Evolutionary conservation across 2,797 vertebrate genomes (phyloP).

Genomic region (Typhlichthys eigenmanni): DNA sequence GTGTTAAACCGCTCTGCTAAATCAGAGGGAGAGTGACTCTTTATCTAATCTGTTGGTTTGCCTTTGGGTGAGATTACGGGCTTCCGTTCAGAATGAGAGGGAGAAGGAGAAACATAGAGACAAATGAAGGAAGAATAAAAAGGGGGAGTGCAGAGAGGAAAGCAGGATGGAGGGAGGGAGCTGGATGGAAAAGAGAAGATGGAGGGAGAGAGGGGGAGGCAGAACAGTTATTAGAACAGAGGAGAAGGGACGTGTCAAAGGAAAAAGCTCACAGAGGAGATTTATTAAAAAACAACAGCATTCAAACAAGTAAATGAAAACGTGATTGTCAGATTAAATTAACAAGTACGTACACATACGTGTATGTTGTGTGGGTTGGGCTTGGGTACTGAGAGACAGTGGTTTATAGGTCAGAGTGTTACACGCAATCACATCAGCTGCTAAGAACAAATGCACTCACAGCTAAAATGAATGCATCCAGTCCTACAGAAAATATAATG

Average conservation of each 20-base stretch:
- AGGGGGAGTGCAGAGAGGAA: constrained; percentile 39
- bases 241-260: constrained; percentile 3
- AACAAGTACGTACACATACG: not conserved
- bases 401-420: constrained; percentile 18
- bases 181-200: constrained; percentile 32
- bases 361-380: constrained; percentile 5
- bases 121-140: constrained; percentile 28
- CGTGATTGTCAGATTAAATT: constrained; percentile 14
- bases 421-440: constrained; percentile 12
- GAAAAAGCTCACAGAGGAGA: not conserved
- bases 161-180: constrained; percentile 22
- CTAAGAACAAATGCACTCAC: no score
- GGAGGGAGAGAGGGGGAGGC: constrained; percentile 19
- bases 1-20: constrained; percentile 60
- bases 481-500: no score
- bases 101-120: not conserved
- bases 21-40: constrained; percentile 53
- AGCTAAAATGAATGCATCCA: no score
- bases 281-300: not conserved
- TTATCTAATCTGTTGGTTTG: constrained; percentile 74
- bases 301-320: not conserved
- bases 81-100: constrained; percentile 50
- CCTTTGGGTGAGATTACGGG: constrained; percentile 68
- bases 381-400: constrained; percentile 19
- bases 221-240: constrained; percentile 9